Base-by-base conservation (phyloP, 2,888 invertebrate species). In the Drosophila kokeensis region DNA sequence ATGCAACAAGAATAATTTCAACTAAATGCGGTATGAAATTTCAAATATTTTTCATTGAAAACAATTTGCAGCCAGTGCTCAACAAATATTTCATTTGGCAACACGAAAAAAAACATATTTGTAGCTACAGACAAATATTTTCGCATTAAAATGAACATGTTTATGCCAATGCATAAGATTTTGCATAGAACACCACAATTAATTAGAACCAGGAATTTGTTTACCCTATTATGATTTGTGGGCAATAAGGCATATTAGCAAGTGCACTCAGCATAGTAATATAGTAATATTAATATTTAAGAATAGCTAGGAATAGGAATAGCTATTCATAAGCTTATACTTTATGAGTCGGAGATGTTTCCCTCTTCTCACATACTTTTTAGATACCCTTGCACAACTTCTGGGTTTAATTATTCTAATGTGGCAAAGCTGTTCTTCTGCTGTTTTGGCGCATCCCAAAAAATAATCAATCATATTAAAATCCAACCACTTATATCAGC, bases 51-150 rank as follows among this genome's bases (percentile, higher is more conserved):
- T 54, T 24, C 11, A 27, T 57, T 32, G 54, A 36, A 24, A 27
- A 18, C 45, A 60, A 54, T 54, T 66, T 67, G 42, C 71, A 62
- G 45, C 21, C 38, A 36, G 40, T 53, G 62, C n/a, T 53, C 40
- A 57, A 18, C 52, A 72, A 71, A 70, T 49, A 70, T 32, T 70
- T 70, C 15, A 50, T 40, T 49, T 70, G 24, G n/a, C 18, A 5
- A n/a, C 8, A 55, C 32, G n/a, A n/a, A 5, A 55, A 24, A 40
- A 53, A 4, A 1, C 10, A 34, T 52, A 18, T 67, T 45, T 66
- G 27, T 13, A 32, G 24, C 15, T 18, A 18, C 24, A 18, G 8
- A 27, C 18, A 72, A 64, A 59, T 71, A 49, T 38, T 50, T 71
- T 50, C 64, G 11, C 24, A 24, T 36, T 36, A 18, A 11, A 42